phyloP scores from a whole-genome alignment of 2,113 vertebrate genomes.

The Maccullochella peelii region DNA sequence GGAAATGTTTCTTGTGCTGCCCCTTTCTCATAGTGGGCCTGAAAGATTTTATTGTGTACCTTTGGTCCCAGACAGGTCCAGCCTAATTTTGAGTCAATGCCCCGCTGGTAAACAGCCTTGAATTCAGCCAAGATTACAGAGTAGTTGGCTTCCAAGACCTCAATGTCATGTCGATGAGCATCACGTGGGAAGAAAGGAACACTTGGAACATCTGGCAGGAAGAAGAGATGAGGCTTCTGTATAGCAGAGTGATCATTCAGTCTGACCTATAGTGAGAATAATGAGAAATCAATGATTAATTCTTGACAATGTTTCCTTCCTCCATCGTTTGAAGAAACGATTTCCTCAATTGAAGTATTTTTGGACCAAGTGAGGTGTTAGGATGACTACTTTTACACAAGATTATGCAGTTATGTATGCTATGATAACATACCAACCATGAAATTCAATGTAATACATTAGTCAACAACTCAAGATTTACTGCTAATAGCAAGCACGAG shows the following conservation, averaged over 20 bases:
- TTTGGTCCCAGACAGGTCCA: slow-evolving; percentile 86
- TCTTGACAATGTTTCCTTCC: not conserved
- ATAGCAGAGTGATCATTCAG: slow-evolving; percentile 83
- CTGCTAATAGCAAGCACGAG: not conserved
- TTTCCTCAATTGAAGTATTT: not conserved
- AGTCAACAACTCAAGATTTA: slow-evolving; percentile 8
- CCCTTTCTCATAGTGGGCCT: not conserved
- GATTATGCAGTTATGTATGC: not conserved
- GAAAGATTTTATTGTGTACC: slow-evolving; percentile 60
- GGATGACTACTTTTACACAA: not conserved
- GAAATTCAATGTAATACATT: not conserved
- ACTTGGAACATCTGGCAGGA: slow-evolving; percentile 90
- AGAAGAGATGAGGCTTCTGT: slow-evolving; percentile 90
- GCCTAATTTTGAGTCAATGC: slow-evolving; percentile 82
- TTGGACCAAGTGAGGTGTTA: not conserved
- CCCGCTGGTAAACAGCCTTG: slow-evolving; percentile 84
- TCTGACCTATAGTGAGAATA: slow-evolving; percentile 68
- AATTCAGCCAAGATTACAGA: slow-evolving; percentile 88
- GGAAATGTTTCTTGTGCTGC: not conserved
- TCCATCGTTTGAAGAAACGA: not conserved
- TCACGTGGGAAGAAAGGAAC: slow-evolving; percentile 90
- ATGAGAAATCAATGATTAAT: not conserved
- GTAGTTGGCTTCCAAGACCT: slow-evolving; percentile 88
- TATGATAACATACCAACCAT: not conserved
- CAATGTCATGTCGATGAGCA: slow-evolving; percentile 91